These are phyloP conservation scores for Ptychodera flava DNA, from an alignment of 35 echinoderm and acorn worm genomes.

Conservation along the genomic window DNA sequence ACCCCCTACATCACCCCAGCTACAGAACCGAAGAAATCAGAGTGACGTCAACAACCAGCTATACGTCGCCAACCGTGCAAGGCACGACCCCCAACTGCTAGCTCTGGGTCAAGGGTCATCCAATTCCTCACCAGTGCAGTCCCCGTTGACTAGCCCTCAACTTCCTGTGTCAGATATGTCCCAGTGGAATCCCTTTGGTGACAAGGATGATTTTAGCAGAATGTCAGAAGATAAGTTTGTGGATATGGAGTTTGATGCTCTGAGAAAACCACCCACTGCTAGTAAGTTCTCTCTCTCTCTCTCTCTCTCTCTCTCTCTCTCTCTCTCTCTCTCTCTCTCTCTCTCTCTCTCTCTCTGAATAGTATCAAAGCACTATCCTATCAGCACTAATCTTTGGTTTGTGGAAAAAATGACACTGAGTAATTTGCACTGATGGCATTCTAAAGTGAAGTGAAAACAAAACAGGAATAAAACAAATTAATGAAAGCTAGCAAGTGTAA, in stretches of 20 bases:
- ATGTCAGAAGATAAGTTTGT: constrained; percentile 50
- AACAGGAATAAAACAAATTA: no score
- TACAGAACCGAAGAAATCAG: background rate
- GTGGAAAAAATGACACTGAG: no score
- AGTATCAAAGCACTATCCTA: no score
- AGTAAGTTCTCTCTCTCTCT: constrained; percentile 21
- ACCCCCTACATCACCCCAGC: background rate
- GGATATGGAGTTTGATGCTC: constrained; percentile 76
- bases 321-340: no score
- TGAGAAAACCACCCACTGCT: constrained; percentile 44
- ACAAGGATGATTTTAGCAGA: constrained; percentile 29
- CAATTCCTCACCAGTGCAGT: constrained; percentile 8
- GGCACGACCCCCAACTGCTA: background rate
- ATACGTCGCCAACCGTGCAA: background rate
- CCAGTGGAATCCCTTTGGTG: constrained; percentile 35
- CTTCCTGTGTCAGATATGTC: background rate
- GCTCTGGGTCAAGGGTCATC: background rate
- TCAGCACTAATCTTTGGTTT: no score
- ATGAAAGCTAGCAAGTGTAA: no score
- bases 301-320: background rate
- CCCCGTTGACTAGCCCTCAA: constrained; percentile 1
- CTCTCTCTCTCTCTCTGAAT: no score
- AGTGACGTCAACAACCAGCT: background rate
- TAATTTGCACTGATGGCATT: no score
- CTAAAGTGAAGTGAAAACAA: no score